phyloP scores from a whole-genome alignment of 1,140 invertebrate species.

The Wasmannia auropunctata region DNA sequence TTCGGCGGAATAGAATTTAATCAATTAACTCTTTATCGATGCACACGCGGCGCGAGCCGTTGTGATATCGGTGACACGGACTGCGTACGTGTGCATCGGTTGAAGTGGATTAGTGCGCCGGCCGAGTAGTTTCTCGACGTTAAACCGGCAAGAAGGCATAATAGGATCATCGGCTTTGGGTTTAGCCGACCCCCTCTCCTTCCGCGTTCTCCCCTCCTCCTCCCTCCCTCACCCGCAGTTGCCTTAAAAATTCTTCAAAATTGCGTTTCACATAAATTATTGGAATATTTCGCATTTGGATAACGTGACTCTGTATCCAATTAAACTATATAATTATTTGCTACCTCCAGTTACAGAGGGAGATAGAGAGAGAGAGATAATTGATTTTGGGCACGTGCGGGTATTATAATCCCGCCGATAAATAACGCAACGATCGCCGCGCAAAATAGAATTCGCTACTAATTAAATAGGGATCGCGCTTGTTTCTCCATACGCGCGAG shows the following conservation, averaged over 20 bases:
- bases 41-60: not conserved
- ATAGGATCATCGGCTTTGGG: constrained; percentile 48
- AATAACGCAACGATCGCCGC: constrained; percentile 17
- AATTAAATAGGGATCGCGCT: not conserved
- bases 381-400: not conserved
- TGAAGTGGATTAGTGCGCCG: constrained; percentile 51
- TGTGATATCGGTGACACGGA: not conserved
- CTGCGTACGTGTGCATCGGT: not conserved
- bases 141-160: constrained; percentile 40
- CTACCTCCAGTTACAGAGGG: not conserved
- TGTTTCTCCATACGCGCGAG: not conserved
- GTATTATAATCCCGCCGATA: constrained; percentile 30
- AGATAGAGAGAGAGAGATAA: no score
- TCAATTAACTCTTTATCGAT: constrained; percentile 4
- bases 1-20: constrained; percentile 4
- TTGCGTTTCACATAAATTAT: not conserved
- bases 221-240: no score
- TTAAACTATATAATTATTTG: constrained; percentile 11
- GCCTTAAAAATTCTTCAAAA: constrained; percentile 17
- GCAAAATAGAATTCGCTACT: not conserved
- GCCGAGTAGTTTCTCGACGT: constrained; percentile 28
- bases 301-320: not conserved
- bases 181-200: not conserved
- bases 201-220: no score
- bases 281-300: not conserved